phyloP scores from a whole-genome alignment of 2,113 vertebrate species.

The Tragelaphus strepsiceros region DNA sequence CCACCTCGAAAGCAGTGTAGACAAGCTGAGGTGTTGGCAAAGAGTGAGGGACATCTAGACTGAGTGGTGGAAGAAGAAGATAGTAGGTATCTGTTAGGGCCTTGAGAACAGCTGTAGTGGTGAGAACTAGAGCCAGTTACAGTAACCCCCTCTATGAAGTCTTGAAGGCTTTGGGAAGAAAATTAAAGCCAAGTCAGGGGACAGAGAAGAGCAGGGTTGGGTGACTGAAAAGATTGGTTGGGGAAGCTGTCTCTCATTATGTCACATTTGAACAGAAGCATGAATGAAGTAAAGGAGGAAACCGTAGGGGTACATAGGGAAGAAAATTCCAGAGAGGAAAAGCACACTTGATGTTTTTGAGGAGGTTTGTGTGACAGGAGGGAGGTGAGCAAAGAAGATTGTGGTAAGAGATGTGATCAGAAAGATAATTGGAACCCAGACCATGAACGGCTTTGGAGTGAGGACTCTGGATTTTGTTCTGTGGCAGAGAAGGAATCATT shows the following conservation, averaged over 20 bases:
- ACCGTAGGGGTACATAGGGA: neutral
- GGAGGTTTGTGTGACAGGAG: neutral
- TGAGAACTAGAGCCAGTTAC: neutral
- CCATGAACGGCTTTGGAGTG: neutral
- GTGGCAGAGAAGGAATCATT: neutral
- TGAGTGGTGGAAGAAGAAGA: neutral
- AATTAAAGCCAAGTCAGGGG: neutral
- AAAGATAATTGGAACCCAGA: neutral
- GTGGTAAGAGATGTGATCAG: neutral
- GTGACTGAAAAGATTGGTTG: neutral
- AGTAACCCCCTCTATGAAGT: neutral
- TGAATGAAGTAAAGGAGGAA: conserved; percentile 11
- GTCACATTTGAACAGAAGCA: neutral
- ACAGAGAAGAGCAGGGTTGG: neutral
- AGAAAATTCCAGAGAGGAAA: neutral
- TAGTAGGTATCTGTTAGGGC: neutral
- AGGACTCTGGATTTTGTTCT: neutral
- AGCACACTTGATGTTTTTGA: neutral
- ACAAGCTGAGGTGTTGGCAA: neutral
- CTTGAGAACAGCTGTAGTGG: neutral
- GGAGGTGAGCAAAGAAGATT: neutral
- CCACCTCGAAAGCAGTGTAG: neutral
- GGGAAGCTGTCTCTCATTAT: neutral
- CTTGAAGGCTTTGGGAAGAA: neutral
- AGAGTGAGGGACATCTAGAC: neutral